Percentiles rank a stretch among this genome's conserved stretches.
Evolutionary conservation across 2,113 vertebrate genomes (phyloP).

Genomic region (Delphinus delphis): DNA sequence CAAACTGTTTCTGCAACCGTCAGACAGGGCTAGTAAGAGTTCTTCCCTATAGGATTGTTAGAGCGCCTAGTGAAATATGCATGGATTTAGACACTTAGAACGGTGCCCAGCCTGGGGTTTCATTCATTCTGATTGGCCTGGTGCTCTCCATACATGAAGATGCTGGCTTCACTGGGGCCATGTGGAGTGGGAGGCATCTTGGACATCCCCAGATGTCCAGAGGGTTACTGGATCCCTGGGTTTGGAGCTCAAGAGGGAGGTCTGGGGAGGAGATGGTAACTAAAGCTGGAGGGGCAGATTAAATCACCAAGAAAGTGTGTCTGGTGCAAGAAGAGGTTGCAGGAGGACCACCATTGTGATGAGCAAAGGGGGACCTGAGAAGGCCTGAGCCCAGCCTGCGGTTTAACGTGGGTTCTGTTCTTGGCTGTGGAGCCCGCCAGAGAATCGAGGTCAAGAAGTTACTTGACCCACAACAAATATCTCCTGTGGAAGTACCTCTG

Average conservation of each 20-base stretch:
- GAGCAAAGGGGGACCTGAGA: neutral
- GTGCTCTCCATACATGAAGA: neutral
- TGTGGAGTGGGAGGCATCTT: neutral
- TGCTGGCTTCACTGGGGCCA: neutral
- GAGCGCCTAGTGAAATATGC: neutral
- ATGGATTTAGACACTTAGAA: neutral
- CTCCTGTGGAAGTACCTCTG: neutral
- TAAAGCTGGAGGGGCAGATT: neutral
- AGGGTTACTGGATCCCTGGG: neutral
- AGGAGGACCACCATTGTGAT: accelerated
- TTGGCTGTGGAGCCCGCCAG: neutral
- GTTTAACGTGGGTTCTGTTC: neutral
- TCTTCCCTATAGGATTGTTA: neutral
- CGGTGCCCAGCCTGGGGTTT: accelerated
- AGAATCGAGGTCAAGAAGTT: neutral
- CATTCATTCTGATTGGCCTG: neutral
- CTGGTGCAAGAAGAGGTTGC: neutral
- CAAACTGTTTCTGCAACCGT: neutral
- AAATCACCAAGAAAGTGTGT: too few species aligned
- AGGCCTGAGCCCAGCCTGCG: neutral
- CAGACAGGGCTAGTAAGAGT: neutral
- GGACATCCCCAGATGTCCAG: neutral
- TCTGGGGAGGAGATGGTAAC: neutral
- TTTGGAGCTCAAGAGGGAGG: neutral
- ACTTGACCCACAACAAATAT: neutral